Evolutionary conservation across 2,888 invertebrate genomes (phyloP), one percentile per base, ranked within the genome.

Genomic region (Xanthorhoe spadicearia): DNA sequence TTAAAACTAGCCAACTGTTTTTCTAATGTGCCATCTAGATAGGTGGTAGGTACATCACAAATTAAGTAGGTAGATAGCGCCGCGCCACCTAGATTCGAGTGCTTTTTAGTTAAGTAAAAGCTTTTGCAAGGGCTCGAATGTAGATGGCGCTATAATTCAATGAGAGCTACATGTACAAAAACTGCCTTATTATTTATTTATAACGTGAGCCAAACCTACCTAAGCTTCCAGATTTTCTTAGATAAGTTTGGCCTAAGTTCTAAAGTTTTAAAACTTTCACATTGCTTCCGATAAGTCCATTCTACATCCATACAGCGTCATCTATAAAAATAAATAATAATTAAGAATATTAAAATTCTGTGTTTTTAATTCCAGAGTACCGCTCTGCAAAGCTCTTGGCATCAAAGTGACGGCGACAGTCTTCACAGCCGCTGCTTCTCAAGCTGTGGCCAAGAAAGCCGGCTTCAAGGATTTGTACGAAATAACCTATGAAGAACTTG

Each of bases 381-480:
- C 92, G 0, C 79, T 94, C 1, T 94, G 94, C 84, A 90, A 89
- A 74, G 91, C 94, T 0, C 76, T 94, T 0, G 87, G 85, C 13
- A 74, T 94, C 17, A 90, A 85, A 60, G 85, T 93, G 0, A 93
- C 94, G 1, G 89, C 88, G 0, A 94, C 94, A 0, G 90, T 92
- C 0, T 94, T 94, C 82, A 94, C 94, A 0, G 94, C 94, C 0
- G 90, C 85, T 0, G 90, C 90, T 0, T 94, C 94, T 0, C 94
- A 94, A 73, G 84, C 86, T 0, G 86, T 94, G 1, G 94, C 94
- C 0, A 87, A 84, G 69, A 94, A 90, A 69, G 91, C 90, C 0
- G 94, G 94, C 0, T 94, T 94, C 70, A 73, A 83, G 23, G 88
- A 86, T 13, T 69, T 94, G 0, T 86, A 73, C 58, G 87, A 89